Percentiles rank a stretch among this genome's conserved stretches.
Conservation (phyloP, 2,113 vertebrate species). For the Cromileptes altivelis region DNA sequence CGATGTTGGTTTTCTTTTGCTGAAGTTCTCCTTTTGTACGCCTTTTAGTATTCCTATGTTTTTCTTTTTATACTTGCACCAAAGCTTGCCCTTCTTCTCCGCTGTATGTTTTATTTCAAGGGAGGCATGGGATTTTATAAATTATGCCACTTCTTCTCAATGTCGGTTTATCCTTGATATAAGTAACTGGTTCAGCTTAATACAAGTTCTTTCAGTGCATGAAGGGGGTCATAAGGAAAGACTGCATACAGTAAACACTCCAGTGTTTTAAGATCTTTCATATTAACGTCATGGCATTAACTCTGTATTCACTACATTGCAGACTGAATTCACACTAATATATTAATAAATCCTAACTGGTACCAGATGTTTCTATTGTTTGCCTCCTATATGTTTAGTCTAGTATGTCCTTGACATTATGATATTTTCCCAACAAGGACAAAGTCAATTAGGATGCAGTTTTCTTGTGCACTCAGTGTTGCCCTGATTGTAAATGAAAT, state of each 20-base stretch:
- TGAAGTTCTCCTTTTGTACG: too few species aligned
- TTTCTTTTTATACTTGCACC: neutral
- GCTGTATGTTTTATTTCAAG: slow-evolving; percentile 17
- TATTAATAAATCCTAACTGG: neutral
- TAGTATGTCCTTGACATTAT: neutral
- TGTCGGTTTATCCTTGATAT: slow-evolving; percentile 7
- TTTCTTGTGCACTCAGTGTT: neutral
- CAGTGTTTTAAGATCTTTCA: neutral
- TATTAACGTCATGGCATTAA: neutral
- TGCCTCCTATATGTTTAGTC: neutral
- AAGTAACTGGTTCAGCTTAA: slow-evolving; percentile 11
- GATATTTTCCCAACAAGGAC: neutral
- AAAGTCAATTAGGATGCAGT: neutral
- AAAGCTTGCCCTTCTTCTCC: slow-evolving; percentile 2
- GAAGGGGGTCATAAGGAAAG: neutral
- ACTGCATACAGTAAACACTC: neutral
- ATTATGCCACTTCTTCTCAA: neutral
- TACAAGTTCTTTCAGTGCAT: neutral
- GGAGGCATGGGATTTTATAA: neutral
- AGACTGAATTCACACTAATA: neutral
- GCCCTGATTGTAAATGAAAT: neutral
- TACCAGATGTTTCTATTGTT: neutral
- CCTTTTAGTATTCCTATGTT: too few species aligned
- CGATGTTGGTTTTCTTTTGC: neutral
- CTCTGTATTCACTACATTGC: neutral